Percentiles rank a stretch among this genome's conserved stretches.
These are phyloP conservation scores for Drosophila subsilvestris DNA, from an alignment of 2,888 invertebrate genomes.

Conservation along the genomic window DNA sequence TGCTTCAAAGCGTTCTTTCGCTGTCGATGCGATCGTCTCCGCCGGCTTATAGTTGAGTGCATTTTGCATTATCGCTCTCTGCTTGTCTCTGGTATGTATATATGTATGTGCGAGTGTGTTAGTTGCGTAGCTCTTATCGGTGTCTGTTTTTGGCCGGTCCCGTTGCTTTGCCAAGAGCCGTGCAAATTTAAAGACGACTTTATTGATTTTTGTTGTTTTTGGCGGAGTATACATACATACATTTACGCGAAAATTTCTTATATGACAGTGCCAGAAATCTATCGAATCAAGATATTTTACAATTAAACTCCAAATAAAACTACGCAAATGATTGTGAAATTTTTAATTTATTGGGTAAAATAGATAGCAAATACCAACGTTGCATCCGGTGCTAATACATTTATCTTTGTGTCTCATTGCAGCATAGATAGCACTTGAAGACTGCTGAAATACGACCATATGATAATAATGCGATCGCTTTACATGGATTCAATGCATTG, in stretches of 20 bases:
- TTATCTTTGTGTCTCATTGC: neutral
- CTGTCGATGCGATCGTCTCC: neutral
- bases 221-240: too few relatives aligned
- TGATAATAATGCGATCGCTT: neutral
- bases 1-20: neutral
- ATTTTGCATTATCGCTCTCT: neutral
- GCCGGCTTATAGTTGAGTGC: neutral
- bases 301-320: too few relatives aligned
- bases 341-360: neutral
- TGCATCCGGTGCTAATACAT: neutral
- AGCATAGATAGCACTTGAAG: too few relatives aligned
- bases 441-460: too few relatives aligned
- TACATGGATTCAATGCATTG: too few relatives aligned
- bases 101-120: too few relatives aligned
- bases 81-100: neutral
- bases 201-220: neutral
- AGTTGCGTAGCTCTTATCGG: neutral
- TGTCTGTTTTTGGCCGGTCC: neutral
- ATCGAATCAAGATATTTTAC: too few relatives aligned
- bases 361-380: too few relatives aligned
- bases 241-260: too few relatives aligned
- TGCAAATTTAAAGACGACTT: neutral
- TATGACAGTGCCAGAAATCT: too few relatives aligned
- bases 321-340: neutral
- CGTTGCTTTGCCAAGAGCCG: neutral